Evolutionary conservation across 2,113 vertebrate genomes (phyloP).

Genomic region (Ageneiosus marmoratus): DNA sequence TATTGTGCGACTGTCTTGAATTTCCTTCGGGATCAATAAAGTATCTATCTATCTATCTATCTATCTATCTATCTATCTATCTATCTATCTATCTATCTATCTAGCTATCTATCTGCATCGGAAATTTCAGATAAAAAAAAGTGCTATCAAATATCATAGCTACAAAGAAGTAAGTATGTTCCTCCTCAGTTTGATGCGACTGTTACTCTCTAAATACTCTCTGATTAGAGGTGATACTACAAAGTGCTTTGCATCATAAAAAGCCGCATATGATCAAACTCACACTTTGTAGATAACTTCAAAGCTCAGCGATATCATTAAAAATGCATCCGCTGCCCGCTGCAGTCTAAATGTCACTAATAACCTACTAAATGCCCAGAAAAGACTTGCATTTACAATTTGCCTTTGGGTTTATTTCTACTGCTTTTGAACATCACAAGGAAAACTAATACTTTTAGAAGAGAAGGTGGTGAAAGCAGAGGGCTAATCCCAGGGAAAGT

Average conservation of each 20-base stretch:
- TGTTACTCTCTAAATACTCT: slow-evolving; percentile 11
- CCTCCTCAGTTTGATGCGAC: neutral
- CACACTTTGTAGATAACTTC: slow-evolving; percentile 43
- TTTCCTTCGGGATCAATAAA: no score
- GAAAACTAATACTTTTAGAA: neutral
- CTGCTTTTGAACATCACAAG: slow-evolving; percentile 17
- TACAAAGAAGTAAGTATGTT: neutral
- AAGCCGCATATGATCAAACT: slow-evolving; percentile 38
- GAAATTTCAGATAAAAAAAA: neutral
- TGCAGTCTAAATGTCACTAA: slow-evolving; percentile 48
- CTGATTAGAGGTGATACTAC: slow-evolving; percentile 45
- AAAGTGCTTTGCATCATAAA: slow-evolving; percentile 40
- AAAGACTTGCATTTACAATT: slow-evolving; percentile 16
- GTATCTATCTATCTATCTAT: no score
- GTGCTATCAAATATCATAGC: neutral
- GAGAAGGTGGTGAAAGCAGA: neutral
- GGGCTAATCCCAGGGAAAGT: neutral
- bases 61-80: no score
- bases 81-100: no score
- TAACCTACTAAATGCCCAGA: slow-evolving; percentile 36
- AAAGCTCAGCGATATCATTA: slow-evolving; percentile 47
- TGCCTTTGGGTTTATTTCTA: slow-evolving; percentile 3
- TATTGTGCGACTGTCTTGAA: no score
- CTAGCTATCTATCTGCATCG: no score
- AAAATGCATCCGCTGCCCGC: slow-evolving; percentile 36